Evolutionary conservation across 2,888 invertebrate genomes (phyloP).

Genomic region (Labia minor): DNA sequence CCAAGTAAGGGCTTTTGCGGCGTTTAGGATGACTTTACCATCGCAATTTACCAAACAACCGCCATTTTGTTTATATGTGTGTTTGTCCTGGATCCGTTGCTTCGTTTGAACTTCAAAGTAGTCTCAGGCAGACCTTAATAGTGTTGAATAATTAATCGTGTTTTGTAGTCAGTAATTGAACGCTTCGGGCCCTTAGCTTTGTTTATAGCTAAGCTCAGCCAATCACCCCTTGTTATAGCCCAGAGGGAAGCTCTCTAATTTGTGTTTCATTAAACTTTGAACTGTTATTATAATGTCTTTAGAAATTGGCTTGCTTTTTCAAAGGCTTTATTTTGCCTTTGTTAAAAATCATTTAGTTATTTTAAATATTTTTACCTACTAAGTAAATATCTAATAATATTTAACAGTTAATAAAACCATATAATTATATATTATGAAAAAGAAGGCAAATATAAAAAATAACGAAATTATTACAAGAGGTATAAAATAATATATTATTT

Average conservation of each 20-base stretch:
- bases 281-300: conserved; percentile 1
- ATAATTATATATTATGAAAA: no score
- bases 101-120: conserved; percentile 2
- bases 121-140: not conserved
- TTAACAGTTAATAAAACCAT: conserved; percentile 5
- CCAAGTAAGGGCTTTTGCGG: no score
- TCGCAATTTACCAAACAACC: no score
- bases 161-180: conserved; percentile 2
- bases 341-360: not conserved
- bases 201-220: not conserved
- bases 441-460: no score
- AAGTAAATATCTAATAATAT: not conserved
- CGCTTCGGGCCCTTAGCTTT: not conserved
- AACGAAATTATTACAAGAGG: no score
- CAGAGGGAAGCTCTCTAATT: not conserved
- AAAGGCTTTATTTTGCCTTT: conserved; percentile 4
- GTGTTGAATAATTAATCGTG: conserved; percentile 13
- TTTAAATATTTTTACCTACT: not conserved
- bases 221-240: conserved; percentile 7
- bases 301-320: conserved; percentile 7
- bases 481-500: no score
- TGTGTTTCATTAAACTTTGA: conserved; percentile 13
- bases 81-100: no score
- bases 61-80: no score
- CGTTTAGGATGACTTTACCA: no score